Percentiles rank a stretch among this genome's conserved stretches.
Evolutionary conservation across 2,888 invertebrate genomes (phyloP).

Genomic region (Epinotia demarniana): DNA sequence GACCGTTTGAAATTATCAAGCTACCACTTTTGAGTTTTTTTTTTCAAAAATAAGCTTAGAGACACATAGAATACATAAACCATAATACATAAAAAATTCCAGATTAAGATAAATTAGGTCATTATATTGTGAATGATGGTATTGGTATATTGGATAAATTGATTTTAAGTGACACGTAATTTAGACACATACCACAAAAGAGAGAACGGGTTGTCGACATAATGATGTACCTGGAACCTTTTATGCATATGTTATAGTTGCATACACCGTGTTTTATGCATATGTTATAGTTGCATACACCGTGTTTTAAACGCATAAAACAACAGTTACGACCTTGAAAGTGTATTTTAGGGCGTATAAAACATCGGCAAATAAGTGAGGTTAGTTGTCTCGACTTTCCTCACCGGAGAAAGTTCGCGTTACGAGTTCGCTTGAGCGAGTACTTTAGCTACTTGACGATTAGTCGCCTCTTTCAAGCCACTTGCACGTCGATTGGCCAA

Average conservation of each 20-base stretch:
- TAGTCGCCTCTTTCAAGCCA: slow-evolving; percentile 49
- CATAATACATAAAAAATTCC: too few relatives aligned
- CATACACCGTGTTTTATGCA: not conserved
- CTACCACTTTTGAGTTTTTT: too few relatives aligned
- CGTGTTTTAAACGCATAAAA: slow-evolving; percentile 21
- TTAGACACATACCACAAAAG: not conserved
- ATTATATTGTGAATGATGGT: not conserved
- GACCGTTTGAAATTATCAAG: too few relatives aligned
- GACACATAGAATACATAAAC: too few relatives aligned
- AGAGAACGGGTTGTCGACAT: not conserved
- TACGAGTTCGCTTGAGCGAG: slow-evolving; percentile 53
- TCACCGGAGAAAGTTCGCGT: slow-evolving; percentile 78
- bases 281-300: slow-evolving; percentile 1
- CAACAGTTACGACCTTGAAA: slow-evolving; percentile 30
- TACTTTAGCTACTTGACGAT: slow-evolving; percentile 47
- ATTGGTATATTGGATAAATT: not conserved
- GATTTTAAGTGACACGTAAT: not conserved
- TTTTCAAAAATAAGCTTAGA: too few relatives aligned
- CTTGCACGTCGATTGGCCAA: slow-evolving; percentile 49
- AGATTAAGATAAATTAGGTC: not conserved
- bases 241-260: not conserved
- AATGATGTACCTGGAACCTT: not conserved
- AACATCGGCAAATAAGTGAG: slow-evolving; percentile 33
- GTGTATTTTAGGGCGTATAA: slow-evolving; percentile 34
- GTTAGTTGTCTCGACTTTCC: slow-evolving; percentile 67